Conservation (phyloP, 2,113 vertebrate genomes). For the Crypturellus undulatus region DNA sequence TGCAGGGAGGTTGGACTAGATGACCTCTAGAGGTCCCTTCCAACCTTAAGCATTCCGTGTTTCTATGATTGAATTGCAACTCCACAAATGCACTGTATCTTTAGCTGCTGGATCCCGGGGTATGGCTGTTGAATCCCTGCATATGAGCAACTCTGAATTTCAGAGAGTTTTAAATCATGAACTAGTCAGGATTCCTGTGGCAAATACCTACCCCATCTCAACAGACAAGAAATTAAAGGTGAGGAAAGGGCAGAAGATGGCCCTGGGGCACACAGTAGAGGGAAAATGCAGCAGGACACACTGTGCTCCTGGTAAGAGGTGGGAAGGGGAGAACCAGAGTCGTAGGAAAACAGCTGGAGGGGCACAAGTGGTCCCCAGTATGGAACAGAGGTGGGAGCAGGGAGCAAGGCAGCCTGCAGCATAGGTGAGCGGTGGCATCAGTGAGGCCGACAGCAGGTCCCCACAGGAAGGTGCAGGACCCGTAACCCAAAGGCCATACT, state of each 20-base stretch:
- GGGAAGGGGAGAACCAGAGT: not conserved
- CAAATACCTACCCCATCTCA: not conserved
- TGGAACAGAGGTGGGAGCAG: not conserved
- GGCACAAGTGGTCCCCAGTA: not conserved
- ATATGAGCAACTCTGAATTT: not conserved
- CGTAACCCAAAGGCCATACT: not conserved
- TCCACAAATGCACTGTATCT: not conserved
- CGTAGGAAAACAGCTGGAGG: accelerated
- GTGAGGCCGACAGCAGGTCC: not conserved
- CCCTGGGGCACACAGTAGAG: not conserved
- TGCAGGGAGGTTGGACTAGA: no score
- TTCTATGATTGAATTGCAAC: not conserved
- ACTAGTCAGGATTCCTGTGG: not conserved
- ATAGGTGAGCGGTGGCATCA: not conserved
- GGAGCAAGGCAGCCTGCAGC: no score
- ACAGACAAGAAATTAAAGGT: not conserved
- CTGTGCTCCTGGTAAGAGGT: not conserved
- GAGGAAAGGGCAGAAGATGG: not conserved
- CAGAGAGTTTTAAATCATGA: not conserved
- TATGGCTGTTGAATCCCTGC: not conserved
- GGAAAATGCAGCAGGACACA: not conserved
- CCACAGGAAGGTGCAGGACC: not conserved
- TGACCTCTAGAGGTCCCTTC: no score
- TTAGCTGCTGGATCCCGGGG: not conserved
- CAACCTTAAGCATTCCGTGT: no score